phyloP scores from a whole-genome alignment of 2,888 invertebrate species.

The Amorpha juglandis region DNA sequence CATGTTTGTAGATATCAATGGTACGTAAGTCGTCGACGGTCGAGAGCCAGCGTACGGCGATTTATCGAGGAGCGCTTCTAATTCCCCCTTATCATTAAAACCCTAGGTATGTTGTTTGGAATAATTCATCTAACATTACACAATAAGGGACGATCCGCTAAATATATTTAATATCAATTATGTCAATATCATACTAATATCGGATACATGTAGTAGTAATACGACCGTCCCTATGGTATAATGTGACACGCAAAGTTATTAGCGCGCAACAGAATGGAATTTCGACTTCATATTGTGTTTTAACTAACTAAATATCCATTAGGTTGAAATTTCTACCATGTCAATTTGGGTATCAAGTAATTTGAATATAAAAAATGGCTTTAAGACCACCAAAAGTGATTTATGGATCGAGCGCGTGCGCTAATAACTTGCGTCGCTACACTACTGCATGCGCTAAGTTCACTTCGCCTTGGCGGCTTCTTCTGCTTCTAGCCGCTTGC shows the following conservation, averaged over 20 bases:
- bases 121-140: conserved; percentile 11
- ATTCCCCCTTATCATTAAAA: neutral
- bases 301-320: no score
- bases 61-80: neutral
- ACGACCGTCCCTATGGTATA: conserved; percentile 8
- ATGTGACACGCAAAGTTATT: neutral
- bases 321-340: no score
- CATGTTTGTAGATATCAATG: no score
- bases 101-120: conserved; percentile 2
- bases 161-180: conserved; percentile 31
- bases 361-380: no score
- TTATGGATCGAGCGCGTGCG: neutral
- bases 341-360: no score
- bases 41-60: no score
- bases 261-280: neutral
- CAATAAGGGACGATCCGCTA: conserved; percentile 10
- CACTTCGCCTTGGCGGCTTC: conserved; percentile 66
- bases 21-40: no score
- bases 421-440: no score
- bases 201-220: conserved; percentile 27
- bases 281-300: neutral
- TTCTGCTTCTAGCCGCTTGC: conserved; percentile 86
- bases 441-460: conserved; percentile 39
- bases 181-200: conserved; percentile 34
- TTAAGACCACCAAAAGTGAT: no score